Evolutionary conservation across 2,113 vertebrate genomes (phyloP), one percentile per base, ranked within the genome.

Genomic region (Sitta europaea): DNA sequence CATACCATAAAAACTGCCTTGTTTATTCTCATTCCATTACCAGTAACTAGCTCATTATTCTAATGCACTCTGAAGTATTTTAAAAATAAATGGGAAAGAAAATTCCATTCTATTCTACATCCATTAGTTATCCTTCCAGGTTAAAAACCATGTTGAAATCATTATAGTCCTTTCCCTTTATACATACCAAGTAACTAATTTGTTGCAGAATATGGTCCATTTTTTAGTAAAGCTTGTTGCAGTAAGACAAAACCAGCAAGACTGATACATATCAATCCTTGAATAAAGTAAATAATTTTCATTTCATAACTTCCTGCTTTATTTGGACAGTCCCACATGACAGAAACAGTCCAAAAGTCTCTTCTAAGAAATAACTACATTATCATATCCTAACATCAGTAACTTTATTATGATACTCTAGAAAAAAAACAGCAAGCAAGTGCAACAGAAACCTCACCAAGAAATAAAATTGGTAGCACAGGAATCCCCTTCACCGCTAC

Each of bases 11-110:
- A 88, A 94, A 86, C 1, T 0, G 76, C 21, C 79, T 97, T 95
- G 86, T 93, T 94, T 96, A 94, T 88, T 90, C 76, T 92, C 76
- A 71, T 95, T 93, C 90, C 88, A 92, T 90, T 96, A 95, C 63
- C 93, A 96, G 90, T 88, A 95, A 86, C 92, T 93, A 92, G 66
- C 65, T 96, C 82, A 78, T 94, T 96, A 92, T 88, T 86, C 90
- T 93, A 97, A 96, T 95, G 93, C 79, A 95, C n/a, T 88, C 53
- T 72, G 65, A 93, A 95, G 86, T 75, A 75, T 92, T 94, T 86
- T 36, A 80, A 94, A 96, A 90, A 92, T 84, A 95, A 87, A 93
- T 38, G 31, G 57, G 63, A 92, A 94, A 80, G 78, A 54, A 73
- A 90, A 72, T 88, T 80, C 51, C 51, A 71, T 74, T 95, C 86